These are phyloP conservation scores for Hapalemur alaotrensis DNA, from an alignment of 2,797 vertebrate species.

Conservation along the genomic window DNA sequence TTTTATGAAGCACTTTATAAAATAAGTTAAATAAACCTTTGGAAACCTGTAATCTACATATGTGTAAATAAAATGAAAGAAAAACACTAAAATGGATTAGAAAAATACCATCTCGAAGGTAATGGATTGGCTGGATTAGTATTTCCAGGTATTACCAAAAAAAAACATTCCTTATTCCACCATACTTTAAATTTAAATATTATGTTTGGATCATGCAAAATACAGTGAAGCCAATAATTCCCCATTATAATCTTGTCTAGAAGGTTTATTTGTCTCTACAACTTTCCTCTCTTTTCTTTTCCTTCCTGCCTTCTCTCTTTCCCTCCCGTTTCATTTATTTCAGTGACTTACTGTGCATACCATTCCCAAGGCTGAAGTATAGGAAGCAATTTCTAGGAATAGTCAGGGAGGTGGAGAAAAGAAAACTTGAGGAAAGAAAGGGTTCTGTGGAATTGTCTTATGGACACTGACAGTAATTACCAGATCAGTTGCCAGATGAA, in stretches of 20 bases:
- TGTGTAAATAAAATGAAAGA: background rate
- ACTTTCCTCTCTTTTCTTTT: background rate
- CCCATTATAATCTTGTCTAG: background rate
- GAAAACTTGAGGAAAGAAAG: background rate
- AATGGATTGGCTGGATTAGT: background rate
- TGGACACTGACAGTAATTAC: background rate
- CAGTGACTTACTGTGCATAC: background rate
- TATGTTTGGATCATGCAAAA: background rate
- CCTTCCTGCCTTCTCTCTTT: background rate
- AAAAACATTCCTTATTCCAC: background rate
- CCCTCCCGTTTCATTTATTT: background rate
- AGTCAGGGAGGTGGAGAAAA: background rate
- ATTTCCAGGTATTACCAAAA: background rate
- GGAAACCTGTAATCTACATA: background rate
- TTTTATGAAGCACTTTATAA: constrained; percentile 41
- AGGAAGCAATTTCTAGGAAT: background rate
- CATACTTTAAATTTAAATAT: background rate
- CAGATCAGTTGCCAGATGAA: background rate
- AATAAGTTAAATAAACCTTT: constrained; percentile 17
- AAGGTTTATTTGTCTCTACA: background rate
- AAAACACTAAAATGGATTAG: background rate
- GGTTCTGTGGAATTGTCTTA: background rate
- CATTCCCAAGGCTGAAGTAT: background rate
- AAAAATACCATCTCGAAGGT: constrained; percentile 26
- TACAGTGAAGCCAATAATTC: background rate